Base-by-base conservation (phyloP, 2,797 vertebrate genomes). In the Holocentrus rufus region DNA sequence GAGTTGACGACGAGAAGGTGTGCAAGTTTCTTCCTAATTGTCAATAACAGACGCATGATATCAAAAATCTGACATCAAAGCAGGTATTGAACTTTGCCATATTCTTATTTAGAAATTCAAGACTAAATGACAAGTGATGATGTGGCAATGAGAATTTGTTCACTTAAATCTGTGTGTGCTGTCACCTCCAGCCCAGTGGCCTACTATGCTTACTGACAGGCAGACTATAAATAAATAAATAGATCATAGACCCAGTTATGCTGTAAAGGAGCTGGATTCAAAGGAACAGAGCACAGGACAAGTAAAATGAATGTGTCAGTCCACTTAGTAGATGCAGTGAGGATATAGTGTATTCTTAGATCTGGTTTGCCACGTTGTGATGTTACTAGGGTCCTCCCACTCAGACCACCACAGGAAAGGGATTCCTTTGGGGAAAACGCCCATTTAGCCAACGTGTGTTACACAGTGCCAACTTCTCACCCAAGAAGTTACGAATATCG, bases 291-390 rank as follows among this genome's bases (percentile, higher is more conserved):
- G 14, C 25, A 46, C 44, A 5, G 5, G 44, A 46, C 44, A 17
- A 46, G 14, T 46, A 5, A 3, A 46, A 4, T 5, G 15, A 17
- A 17, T 46, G 44, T 3, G 44, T 13, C 4, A 46, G 44, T 46
- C 15, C 44, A 15, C 5, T 2, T 23, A 31, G 30, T 18, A 66
- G 80, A 18, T 23, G 72, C 74, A 56, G 66, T 54, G 80, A 55
- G 25, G 65, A 66, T 79, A 61, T 36, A 76, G 77, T 72, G 47
- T 86, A 87, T 88, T 87, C 72, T 90, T 91, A 80, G 90, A 86
- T 58, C 46, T 65, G 61, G 60, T 62, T 44, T 93, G 93, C 92
- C 92, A 94, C 93, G 93, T 94, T 93, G 94, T 88, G 90, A 90
- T 88, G 89, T 89, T 87, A 68, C 63, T 76, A 70, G 71, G 90